Evolutionary conservation across 1,140 invertebrate genomes (phyloP).

Genomic region (Nephila pilipes): DNA sequence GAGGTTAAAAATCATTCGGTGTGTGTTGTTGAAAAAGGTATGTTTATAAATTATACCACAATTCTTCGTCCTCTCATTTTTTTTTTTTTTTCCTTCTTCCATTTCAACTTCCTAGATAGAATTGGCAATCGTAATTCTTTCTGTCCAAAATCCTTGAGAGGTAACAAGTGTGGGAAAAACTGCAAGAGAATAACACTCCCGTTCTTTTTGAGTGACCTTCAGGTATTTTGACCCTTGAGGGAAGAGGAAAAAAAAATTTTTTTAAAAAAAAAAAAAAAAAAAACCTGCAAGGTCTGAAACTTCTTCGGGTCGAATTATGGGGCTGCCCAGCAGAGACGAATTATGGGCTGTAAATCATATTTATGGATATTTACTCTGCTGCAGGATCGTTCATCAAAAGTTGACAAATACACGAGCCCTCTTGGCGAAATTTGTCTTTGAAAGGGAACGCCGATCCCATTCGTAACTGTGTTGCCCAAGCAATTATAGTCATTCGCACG

Average conservation of each 20-base stretch:
- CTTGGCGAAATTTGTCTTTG: constrained; percentile 43
- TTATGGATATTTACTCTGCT: constrained; percentile 54
- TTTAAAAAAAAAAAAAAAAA: not conserved
- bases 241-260: not conserved
- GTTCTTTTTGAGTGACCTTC: constrained; percentile 17
- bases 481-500: constrained; percentile 31
- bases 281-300: not conserved
- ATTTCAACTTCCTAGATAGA: not conserved
- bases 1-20: not conserved
- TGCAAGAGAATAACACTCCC: not conserved
- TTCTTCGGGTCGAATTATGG: constrained; percentile 30
- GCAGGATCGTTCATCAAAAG: constrained; percentile 41
- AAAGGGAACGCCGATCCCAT: not conserved
- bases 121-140: constrained; percentile 42
- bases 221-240: not conserved
- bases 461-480: not conserved
- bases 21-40: not conserved
- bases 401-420: constrained; percentile 54
- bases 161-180: constrained; percentile 43
- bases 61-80: not conserved
- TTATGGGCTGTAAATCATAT: constrained; percentile 63
- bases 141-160: not conserved
- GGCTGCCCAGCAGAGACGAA: not conserved
- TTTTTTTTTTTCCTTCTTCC: not conserved
- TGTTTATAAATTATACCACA: not conserved